Base-by-base conservation (phyloP, 2,113 vertebrate species). In the Urocolius indicus region DNA sequence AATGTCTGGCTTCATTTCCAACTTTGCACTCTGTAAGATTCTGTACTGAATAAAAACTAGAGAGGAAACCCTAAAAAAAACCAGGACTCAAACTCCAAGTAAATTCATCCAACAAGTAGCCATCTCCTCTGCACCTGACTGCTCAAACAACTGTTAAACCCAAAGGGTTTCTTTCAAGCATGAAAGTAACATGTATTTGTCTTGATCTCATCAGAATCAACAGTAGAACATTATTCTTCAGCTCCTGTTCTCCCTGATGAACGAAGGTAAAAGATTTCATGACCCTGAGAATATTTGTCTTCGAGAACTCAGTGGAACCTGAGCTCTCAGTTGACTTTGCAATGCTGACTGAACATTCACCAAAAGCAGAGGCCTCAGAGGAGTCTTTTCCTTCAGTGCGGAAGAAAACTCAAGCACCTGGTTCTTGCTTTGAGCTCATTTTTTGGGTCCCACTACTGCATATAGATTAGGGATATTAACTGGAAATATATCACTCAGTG, bases 401-500 rank as follows among this genome's bases (percentile, higher is more conserved):
- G 30, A 73, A 57, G n/a, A 51, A 77, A 79, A 9, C 16, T 65
- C 29, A 13, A 36, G 62, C 6, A 11, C 36, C 59, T 43, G 17
- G 7, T 75, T 83, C 71, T 74, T 21, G 14, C 19, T 78, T 11
- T 4, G n/a, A 59, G 29, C 26, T 89, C 43, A 11, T 27, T 87
- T 92, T 23, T 75, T 57, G 65, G 27, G 29, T 32, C 22, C 20
- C 17, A 11, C 9, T 9, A 30, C 29, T 26, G 18, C 51, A 49
- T 5, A 8, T 16, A 65, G 61, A 45, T 48, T 9, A 8, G 20
- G 20, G 59, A 48, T 55, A 91, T 71, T 49, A 71, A 19, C 10
- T 49, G 30, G 63, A 54, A 65, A 55, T 2, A 6, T 0, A 5
- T 17, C 36, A 51, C 23, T 38, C 13, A n/a, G 13, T 8, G 22